Evolutionary conservation across 2,888 invertebrate species (phyloP), one percentile per base, ranked within the genome.

Genomic region (Andrena flavipes): DNA sequence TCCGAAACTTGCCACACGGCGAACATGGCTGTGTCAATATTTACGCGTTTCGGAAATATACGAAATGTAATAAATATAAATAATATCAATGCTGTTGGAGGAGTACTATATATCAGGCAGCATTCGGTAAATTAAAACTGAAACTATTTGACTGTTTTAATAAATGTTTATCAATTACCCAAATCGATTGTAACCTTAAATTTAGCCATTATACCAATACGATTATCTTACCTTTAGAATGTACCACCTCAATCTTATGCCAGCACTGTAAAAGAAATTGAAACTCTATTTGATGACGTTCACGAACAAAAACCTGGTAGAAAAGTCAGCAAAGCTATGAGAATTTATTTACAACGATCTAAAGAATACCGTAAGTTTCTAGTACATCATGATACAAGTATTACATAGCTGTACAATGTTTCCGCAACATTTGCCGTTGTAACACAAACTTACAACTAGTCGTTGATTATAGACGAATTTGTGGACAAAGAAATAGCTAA

Each of bases 261-360:
- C 26, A 62, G 48, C 2, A 7, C 7, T 5, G 6, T 1, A 0
- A 29, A 26, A 33, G 4, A 85, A 16, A 16, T 33, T 13, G 2
- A 74, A 0, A 2, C 26, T 0, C 0, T 10, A 26, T 0, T 35
- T 3, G 0, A 26, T 6, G 0, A 7, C 60, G 13, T 62, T 2
- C 6, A 1, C 0, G 23, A n/a, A 0, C 56, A 84, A 71, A 5
- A 23, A 0, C 20, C 78, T 1, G 54, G 51, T 23, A 95, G 96
- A 90, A 96, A 95, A 91, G 95, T 97, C 4, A 98, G 97, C 93
- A 97, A 97, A 95, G 98, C 98, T 7, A 99, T 99, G 98, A 96
- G 95, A 93, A 96, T 97, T 0, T 99, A 99, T 93, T 94, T 99
- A 82, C 96, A 98, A 92, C 95, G 98, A 91, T 97, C 98, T 7